Conservation (phyloP, 1,140 invertebrate species). For the Lasaia peninsularis region DNA sequence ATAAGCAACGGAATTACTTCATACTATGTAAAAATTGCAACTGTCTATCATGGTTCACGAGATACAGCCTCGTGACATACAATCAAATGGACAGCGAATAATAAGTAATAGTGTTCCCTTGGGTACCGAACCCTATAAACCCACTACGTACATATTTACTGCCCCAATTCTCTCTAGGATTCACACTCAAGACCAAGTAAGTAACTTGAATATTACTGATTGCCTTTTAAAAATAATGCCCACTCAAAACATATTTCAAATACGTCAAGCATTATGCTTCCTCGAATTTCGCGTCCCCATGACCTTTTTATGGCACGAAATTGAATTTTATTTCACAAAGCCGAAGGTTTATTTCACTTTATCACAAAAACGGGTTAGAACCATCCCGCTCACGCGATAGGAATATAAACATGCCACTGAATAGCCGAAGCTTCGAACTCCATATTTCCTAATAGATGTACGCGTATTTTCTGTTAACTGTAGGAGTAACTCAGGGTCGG, state of each 20-base stretch:
- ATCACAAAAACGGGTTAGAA: conserved; percentile 31
- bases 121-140: no score
- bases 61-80: no score
- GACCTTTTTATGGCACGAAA: conserved; percentile 26
- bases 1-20: no score
- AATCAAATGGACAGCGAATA: no score
- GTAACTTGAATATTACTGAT: conserved; percentile 24
- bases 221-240: conserved; percentile 41
- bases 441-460: conserved; percentile 66
- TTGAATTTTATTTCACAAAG: conserved; percentile 30
- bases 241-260: conserved; percentile 45
- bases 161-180: no score
- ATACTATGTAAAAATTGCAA: no score
- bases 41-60: no score
- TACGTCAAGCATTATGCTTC: conserved; percentile 45
- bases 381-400: conserved; percentile 62
- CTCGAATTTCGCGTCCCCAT: conserved; percentile 32
- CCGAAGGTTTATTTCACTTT: conserved; percentile 33
- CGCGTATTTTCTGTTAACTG: conserved; percentile 63
- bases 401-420: conserved; percentile 63
- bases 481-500: conserved; percentile 46
- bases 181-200: background rate
- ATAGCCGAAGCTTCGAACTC: conserved; percentile 38
- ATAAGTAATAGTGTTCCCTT: no score
- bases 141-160: no score